Conservation (phyloP, 1,140 invertebrate species). For the Telenomus remus region DNA sequence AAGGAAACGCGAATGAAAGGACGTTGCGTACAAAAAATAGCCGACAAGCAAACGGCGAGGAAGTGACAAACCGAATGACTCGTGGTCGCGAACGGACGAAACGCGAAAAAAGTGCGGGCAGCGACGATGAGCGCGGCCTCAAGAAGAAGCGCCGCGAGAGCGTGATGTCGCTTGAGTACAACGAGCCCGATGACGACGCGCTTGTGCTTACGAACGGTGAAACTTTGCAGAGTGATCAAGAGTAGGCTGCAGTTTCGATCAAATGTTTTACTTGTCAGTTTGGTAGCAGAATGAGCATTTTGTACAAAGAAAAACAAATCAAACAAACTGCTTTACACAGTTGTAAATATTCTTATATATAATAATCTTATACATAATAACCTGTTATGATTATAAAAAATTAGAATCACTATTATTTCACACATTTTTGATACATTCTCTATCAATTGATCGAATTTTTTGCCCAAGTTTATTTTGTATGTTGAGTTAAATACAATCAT, state of each 20-base stretch:
- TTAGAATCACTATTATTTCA: too few relatives aligned
- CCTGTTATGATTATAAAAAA: too few relatives aligned
- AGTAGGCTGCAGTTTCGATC: slow-evolving; percentile 41
- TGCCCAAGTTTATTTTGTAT: too few relatives aligned
- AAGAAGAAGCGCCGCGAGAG: slow-evolving; percentile 81
- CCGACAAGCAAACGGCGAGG: slow-evolving; percentile 71
- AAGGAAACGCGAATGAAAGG: slow-evolving; percentile 10
- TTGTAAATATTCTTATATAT: too few relatives aligned
- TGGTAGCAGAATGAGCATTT: too few relatives aligned
- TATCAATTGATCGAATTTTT: too few relatives aligned
- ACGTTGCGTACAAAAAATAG: slow-evolving; percentile 70
- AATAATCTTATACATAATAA: too few relatives aligned
- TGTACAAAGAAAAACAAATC: too few relatives aligned
- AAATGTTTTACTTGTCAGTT: too few relatives aligned
- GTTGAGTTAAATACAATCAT: too few relatives aligned
- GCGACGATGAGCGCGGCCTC: slow-evolving; percentile 74
- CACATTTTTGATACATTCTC: too few relatives aligned
- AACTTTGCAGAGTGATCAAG: slow-evolving; percentile 74
- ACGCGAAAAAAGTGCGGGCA: slow-evolving; percentile 73
- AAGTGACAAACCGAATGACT: slow-evolving; percentile 73
- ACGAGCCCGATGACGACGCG: slow-evolving; percentile 80
- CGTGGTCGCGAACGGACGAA: slow-evolving; percentile 72
- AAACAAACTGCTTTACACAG: too few relatives aligned
- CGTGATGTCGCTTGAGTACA: slow-evolving; percentile 82
- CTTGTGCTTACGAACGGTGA: slow-evolving; percentile 77